phyloP scores from a whole-genome alignment of 1,140 invertebrate genomes.

The Hylyphantes graminicola region DNA sequence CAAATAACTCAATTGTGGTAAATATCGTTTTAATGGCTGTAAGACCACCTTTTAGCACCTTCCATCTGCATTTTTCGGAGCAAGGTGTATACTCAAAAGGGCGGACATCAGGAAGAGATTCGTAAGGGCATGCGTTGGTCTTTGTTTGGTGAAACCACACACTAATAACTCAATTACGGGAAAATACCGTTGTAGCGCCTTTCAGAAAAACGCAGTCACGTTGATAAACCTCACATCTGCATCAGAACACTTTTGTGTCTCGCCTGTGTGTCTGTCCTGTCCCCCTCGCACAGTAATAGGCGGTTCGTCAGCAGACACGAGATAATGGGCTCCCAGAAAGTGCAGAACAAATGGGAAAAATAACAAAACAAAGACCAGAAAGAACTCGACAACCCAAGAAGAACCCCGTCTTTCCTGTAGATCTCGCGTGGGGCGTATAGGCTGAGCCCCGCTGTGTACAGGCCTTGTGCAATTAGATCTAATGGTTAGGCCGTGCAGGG shows the following conservation, averaged over 20 bases:
- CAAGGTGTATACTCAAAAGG: too few relatives aligned
- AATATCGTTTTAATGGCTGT: too few relatives aligned
- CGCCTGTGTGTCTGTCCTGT: not conserved
- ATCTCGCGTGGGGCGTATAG: slow-evolving; percentile 22
- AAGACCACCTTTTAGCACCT: too few relatives aligned
- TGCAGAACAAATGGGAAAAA: slow-evolving; percentile 42
- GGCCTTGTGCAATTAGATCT: slow-evolving; percentile 48
- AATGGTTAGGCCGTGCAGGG: slow-evolving; percentile 27
- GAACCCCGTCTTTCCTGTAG: not conserved
- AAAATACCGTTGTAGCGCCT: not conserved
- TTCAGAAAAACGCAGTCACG: not conserved
- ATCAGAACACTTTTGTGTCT: not conserved
- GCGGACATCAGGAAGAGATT: too few relatives aligned
- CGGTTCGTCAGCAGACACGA: slow-evolving; percentile 24
- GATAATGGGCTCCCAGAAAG: slow-evolving; percentile 40
- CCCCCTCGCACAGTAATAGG: slow-evolving; percentile 33
- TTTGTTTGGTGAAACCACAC: too few relatives aligned
- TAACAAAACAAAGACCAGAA: slow-evolving; percentile 7
- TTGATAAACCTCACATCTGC: not conserved
- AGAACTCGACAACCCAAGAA: not conserved
- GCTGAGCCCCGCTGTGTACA: slow-evolving; percentile 15
- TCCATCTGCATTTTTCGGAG: too few relatives aligned
- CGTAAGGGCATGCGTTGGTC: too few relatives aligned
- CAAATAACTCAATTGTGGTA: too few relatives aligned
- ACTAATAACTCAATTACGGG: too few relatives aligned